Percentiles rank a stretch among this genome's conserved stretches.
Conservation (phyloP, 2,888 invertebrate species). For the Pyrgus malvae region DNA sequence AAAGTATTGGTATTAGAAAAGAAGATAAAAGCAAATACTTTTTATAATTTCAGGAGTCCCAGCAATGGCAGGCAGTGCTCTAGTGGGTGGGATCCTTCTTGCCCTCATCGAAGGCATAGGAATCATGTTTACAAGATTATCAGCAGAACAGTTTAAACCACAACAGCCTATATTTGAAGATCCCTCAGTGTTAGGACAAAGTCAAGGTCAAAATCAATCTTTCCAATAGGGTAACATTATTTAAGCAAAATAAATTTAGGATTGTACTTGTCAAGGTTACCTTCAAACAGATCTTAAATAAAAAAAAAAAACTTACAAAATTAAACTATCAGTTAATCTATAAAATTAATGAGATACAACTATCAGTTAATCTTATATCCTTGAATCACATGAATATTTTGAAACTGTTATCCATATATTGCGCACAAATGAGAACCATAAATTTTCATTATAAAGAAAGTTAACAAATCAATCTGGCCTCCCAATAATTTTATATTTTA, state of each 20-base stretch:
- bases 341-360: too few relatives aligned
- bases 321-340: too few relatives aligned
- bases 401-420: too few relatives aligned
- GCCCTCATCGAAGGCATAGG: constrained; percentile 99
- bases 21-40: not conserved
- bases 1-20: too few relatives aligned
- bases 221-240: constrained; percentile 54
- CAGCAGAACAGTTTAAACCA: constrained; percentile 96
- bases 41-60: constrained; percentile 81
- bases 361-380: too few relatives aligned
- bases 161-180: constrained; percentile 89
- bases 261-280: constrained; percentile 37
- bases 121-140: constrained; percentile 94
- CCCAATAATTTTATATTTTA: too few relatives aligned
- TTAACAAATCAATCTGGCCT: too few relatives aligned
- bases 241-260: constrained; percentile 30
- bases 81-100: constrained; percentile 96
- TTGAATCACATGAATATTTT: too few relatives aligned
- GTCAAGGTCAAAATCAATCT: constrained; percentile 55
- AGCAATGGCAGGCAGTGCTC: constrained; percentile 96
- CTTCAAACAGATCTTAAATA: not conserved
- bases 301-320: not conserved
- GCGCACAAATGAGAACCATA: too few relatives aligned
- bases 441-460: too few relatives aligned
- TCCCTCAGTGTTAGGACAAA: constrained; percentile 86